Percentiles rank a stretch among this genome's conserved stretches.
Evolutionary conservation across 2,888 invertebrate genomes (phyloP).

Genomic region (Metacarcinus magister): DNA sequence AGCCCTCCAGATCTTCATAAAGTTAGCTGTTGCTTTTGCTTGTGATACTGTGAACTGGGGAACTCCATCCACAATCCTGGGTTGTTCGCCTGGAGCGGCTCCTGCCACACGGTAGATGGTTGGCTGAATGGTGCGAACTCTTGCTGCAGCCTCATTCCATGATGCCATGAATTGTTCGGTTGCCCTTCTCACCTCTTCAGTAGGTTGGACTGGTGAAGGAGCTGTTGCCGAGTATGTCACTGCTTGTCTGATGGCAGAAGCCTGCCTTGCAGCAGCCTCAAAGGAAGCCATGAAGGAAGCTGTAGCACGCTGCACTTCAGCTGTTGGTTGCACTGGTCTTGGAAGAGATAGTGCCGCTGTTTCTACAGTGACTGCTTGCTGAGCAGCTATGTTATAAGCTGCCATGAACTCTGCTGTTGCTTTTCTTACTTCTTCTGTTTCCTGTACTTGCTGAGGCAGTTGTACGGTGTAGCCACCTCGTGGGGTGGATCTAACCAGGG

Average conservation of each 20-base stretch:
- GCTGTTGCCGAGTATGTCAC: conserved; percentile 4
- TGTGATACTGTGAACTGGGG: conserved; percentile 67
- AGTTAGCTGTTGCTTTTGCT: conserved; percentile 66
- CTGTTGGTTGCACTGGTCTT: conserved; percentile 62
- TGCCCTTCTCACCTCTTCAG: conserved; percentile 57
- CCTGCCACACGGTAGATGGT: conserved; percentile 70
- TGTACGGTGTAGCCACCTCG: conserved; percentile 57
- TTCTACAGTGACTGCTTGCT: conserved; percentile 54
- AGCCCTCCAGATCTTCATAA: conserved; percentile 73
- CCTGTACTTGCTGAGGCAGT: conserved; percentile 59
- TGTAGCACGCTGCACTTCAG: conserved; percentile 64
- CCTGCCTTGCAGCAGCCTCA: conserved; percentile 71
- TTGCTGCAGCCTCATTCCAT: conserved; percentile 70
- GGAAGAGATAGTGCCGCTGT: conserved; percentile 51
- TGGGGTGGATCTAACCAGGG: conserved; percentile 31
- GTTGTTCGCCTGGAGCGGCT: conserved; percentile 33
- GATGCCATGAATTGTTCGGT: conserved; percentile 68
- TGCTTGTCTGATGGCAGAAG: conserved; percentile 43
- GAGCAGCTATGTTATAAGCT: conserved; percentile 69
- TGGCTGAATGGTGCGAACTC: conserved; percentile 69
- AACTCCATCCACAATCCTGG: conserved; percentile 56
- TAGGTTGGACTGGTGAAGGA: conserved; percentile 54
- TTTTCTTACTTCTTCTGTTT: conserved; percentile 66
- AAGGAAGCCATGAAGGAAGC: conserved; percentile 70
- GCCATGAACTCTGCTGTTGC: conserved; percentile 72